Evolutionary conservation across 1,140 invertebrate species (phyloP), one percentile per base, ranked within the genome.

Genomic region (Cephus cinctus): DNA sequence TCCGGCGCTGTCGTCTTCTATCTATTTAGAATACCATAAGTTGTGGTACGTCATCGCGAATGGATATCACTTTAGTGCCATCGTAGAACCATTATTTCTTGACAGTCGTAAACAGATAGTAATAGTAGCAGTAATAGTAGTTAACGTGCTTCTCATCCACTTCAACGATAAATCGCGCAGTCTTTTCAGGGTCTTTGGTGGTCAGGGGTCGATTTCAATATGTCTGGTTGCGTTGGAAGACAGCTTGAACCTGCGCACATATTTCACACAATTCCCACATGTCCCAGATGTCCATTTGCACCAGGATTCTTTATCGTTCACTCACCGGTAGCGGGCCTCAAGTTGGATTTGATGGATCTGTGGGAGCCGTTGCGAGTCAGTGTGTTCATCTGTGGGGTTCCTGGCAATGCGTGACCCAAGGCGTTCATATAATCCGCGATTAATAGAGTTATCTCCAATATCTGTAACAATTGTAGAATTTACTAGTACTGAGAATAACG

Each of bases 351-450:
- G 6, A 81, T 72, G 11, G 81, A 83, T 45, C 85, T 78, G 56
- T 84, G 84, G 14, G 83, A 85, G n/a, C 84, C 84, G 62, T 86
- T 84, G n/a, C 89, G 80, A 3, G 87, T 89, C 9, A 91, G 75
- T 0, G 89, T 90, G 56, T 88, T 88, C 78, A 89, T 86, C 57
- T 89, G 83, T 0, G 89, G 89, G 1, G 89, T 92, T 4, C 87
- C 88, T 0, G 87, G 83, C 50, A 84, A 74, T 15, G 83, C 81
- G 43, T 86, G 83, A 2, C 86, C 86, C 50, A 92, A 65, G 0
- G 90, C 88, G 75, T 97, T 97, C 86, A 96, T 96, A 69, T 96
- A 98, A 75, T 96, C 94, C 11, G 94, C 94, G 65, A 96, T 94
- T 18, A 97, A 78, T 41, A 95, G 78, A 0, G 94, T 98, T 53